phyloP scores from a whole-genome alignment of 2,888 invertebrate genomes.

The Tanytarsus gracilentus region DNA sequence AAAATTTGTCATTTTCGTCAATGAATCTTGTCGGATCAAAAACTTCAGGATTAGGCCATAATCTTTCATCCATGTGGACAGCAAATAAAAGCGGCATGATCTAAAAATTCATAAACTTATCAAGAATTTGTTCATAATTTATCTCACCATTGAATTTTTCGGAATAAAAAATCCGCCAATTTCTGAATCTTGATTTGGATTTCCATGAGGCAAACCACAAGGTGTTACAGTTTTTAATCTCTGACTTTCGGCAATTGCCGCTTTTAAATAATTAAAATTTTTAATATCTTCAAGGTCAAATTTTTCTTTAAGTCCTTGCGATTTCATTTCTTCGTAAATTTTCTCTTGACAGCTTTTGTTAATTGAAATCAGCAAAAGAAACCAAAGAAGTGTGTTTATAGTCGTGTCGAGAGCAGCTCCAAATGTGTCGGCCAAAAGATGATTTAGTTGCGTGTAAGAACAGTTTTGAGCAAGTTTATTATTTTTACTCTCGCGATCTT shows the following conservation, averaged over 20 bases:
- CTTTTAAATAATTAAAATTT: conserved; percentile 54
- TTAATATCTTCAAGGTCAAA: conserved; percentile 46
- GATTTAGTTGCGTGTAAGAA: conserved; percentile 59
- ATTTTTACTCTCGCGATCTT: conserved; percentile 43
- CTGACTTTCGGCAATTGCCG: conserved; percentile 69
- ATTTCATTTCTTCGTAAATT: conserved; percentile 49
- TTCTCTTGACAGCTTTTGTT: conserved; percentile 54
- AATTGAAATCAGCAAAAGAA: conserved; percentile 64
- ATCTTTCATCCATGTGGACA: conserved; percentile 59
- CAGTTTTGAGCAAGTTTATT: conserved; percentile 48
- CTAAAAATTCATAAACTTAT: conserved; percentile 30
- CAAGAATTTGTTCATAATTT: not conserved
- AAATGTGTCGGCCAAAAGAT: conserved; percentile 70
- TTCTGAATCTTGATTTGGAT: conserved; percentile 49
- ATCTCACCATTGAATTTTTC: conserved; percentile 51
- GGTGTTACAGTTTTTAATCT: conserved; percentile 72
- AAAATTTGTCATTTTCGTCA: conserved; percentile 50
- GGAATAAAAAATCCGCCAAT: conserved; percentile 57
- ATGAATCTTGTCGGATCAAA: conserved; percentile 65
- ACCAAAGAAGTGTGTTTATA: conserved; percentile 70
- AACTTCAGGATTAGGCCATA: conserved; percentile 58
- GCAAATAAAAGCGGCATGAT: conserved; percentile 75
- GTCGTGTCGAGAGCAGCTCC: conserved; percentile 83
- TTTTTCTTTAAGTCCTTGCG: conserved; percentile 2
- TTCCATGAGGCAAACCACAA: conserved; percentile 76